Percentiles rank a stretch among this genome's conserved stretches.
Evolutionary conservation across 2,113 vertebrate genomes (phyloP).

Genomic region (Eleginops maclovinus): DNA sequence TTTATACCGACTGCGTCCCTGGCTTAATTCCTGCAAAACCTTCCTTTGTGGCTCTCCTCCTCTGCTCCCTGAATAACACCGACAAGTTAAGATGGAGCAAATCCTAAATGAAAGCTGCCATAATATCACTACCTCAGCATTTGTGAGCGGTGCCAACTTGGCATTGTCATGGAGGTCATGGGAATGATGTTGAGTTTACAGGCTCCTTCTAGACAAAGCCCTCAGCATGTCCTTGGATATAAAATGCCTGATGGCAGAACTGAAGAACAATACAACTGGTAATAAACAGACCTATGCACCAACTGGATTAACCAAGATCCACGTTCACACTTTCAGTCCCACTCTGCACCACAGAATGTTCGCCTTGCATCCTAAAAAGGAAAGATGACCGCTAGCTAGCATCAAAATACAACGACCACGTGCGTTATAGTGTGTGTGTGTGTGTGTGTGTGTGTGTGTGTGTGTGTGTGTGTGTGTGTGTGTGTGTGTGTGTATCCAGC

Average conservation of each 20-base stretch:
- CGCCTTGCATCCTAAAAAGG: no score
- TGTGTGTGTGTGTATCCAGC: no score
- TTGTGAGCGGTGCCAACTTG: background rate
- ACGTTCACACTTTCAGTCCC: background rate
- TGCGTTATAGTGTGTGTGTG: no score
- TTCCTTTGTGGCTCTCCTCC: slow-evolving; percentile 6
- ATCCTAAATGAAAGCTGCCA: background rate
- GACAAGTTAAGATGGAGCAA: background rate
- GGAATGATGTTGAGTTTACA: background rate
- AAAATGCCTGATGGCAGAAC: background rate
- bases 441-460: no score
- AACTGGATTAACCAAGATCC: background rate
- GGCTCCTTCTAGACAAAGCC: background rate
- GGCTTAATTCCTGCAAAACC: slow-evolving; percentile 27
- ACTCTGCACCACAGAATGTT: background rate
- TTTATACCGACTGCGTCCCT: slow-evolving; percentile 20
- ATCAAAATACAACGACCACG: no score
- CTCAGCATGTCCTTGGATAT: background rate
- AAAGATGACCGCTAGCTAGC: background rate
- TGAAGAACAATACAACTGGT: background rate
- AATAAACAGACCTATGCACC: background rate
- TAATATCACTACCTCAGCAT: slow-evolving; percentile 5
- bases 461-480: no score
- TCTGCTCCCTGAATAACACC: slow-evolving; percentile 9
- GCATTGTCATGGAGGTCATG: slow-evolving; percentile 1